Evolutionary conservation across 2,888 invertebrate species (phyloP), one percentile per base, ranked within the genome.

Genomic region (Fissipunctia ypsillon): DNA sequence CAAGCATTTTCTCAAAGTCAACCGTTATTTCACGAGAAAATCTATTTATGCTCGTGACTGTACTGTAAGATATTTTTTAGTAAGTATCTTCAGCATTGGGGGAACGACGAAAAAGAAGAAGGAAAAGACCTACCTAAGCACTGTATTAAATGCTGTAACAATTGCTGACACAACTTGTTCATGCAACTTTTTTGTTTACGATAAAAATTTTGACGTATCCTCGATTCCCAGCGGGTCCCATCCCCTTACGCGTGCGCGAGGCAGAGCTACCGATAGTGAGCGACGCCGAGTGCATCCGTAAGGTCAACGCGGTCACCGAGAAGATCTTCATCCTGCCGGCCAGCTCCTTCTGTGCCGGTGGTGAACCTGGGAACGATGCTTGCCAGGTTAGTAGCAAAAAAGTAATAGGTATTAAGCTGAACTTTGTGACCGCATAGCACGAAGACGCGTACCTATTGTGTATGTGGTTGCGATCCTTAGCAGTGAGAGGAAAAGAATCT

Each of bases 281-380:
- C 89, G 99, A 99, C 92, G 97, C 98, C 25, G 99, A 99, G 93
- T 99, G 99, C 91, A 98, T 99, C 83, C 97, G 98, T 60, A 99
- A 99, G 94, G 98, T 99, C 45, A 99, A 99, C 91, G 98, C 99
- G 0, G 99, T 99, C 69, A 99, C 99, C 0, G 99, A 99, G 95
- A 99, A 99, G 95, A 98, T 99, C 88, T 99, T 99, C 95, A 99
- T 99, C 82, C 94, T 99, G 84, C 99, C 99, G 10, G 98, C 99
- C 3, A 98, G 98, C 90, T 99, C 99, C 91, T 99, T 99, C 96
- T 99, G 99, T 93, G 99, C 99, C 0, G 99, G 99, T 6, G 99
- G 99, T 1, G 99, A 99, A 93, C 97, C 98, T 89, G 99, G 98
- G 67, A 98, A 99, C 90, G 99, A 99, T 91, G 99, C 99, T 22